Evolutionary conservation across 2,888 invertebrate species (phyloP), one percentile per base, ranked within the genome.

Genomic region (Nineta flava): DNA sequence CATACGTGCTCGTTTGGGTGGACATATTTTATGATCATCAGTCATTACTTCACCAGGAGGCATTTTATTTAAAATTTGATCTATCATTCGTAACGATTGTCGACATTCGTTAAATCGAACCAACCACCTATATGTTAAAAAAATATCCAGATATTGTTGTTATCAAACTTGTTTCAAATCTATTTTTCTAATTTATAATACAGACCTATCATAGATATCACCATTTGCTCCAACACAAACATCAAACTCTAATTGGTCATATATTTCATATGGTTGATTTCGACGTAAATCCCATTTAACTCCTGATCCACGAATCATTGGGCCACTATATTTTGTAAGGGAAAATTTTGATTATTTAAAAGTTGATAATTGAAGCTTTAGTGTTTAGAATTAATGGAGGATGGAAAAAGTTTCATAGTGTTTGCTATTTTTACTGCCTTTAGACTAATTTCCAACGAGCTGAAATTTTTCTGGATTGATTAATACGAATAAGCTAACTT

Each of bases 231-330:
- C 91, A 49, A 92, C 71, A 1, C 84, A 83, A 2, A 88, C 76
- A 62, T 93, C 87, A 64, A 93, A 93, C 2, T 92, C 83, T 48
- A 91, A 71, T 54, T 80, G 67, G 55, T 82, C 81, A 60, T 92
- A 92, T 3, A 81, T 82, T 62, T 91, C 91, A 61, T 92, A 93
- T 0, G 92, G 92, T 57, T 80, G 77, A 9, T 75, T 66, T 62
- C 90, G 86, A 32, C 92, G 72, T 26, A 93, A 59, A 63, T 93
- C 92, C 87, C 90, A 93, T 64, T 88, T 88, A 35, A 92, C 75
- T 47, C 92, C 93, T 2, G 82, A 77, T 13, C 79, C 80, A 52
- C 92, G 73, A 48, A 93, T 63, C 78, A 91, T 85, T 0, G 84
- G 80, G 15, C 85, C 86, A 55, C 75, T 78, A 61, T 26, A 26